phyloP scores from a whole-genome alignment of 2,888 invertebrate genomes.

The Bellardia pandia region DNA sequence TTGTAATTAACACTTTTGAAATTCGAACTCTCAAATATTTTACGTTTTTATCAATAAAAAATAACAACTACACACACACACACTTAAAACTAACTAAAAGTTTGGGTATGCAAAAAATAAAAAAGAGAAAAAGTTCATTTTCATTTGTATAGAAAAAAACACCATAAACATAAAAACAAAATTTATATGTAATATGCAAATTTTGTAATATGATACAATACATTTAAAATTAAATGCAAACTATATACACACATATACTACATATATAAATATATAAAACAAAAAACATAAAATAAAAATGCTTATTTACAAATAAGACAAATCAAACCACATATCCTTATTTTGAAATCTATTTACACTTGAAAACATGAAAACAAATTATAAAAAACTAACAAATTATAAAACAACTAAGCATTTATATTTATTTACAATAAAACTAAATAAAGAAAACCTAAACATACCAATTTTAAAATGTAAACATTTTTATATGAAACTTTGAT shows the following conservation, averaged over 20 bases:
- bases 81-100: constrained; percentile 25
- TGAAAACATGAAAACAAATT: constrained; percentile 2
- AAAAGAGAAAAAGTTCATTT: constrained; percentile 42
- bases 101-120: constrained; percentile 21
- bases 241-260: neutral
- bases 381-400: neutral
- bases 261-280: neutral
- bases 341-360: constrained; percentile 7
- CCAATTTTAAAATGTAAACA: constrained; percentile 45
- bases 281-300: constrained; percentile 61
- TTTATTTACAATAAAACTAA: constrained; percentile 26
- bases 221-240: constrained; percentile 42
- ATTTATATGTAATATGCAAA: constrained; percentile 46
- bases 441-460: constrained; percentile 50
- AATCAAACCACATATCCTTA: constrained; percentile 48
- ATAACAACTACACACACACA: constrained; percentile 28
- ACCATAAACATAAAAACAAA: constrained; percentile 30
- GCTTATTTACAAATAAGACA: constrained; percentile 66
- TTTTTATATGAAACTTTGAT: neutral
- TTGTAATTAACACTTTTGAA: constrained; percentile 61
- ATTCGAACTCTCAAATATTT: constrained; percentile 69
- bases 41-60: constrained; percentile 55
- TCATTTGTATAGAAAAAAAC: constrained; percentile 35
- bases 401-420: constrained; percentile 53
- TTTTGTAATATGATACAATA: constrained; percentile 62